Evolutionary conservation across 2,888 invertebrate genomes (phyloP), one percentile per base, ranked within the genome.

Genomic region (Macrosoma leucophasiata): DNA sequence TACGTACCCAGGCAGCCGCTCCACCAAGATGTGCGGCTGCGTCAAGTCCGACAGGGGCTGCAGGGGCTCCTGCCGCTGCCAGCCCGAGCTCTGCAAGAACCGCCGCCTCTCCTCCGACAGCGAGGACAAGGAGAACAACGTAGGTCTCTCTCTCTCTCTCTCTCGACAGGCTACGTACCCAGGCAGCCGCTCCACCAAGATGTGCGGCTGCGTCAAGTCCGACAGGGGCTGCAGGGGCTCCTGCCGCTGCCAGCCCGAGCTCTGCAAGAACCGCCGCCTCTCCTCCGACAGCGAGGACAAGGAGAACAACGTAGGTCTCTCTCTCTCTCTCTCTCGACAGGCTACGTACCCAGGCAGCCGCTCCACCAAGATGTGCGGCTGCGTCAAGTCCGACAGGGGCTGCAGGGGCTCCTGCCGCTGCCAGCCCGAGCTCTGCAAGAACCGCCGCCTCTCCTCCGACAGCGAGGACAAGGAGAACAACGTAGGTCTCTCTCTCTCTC

Each of bases 291-390:
- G 58, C 28, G 78, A 81, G 3, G 79, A 81, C 21, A 82, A 82
- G 55, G 82, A 82, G 55, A 63, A 81, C 35, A 37, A 51, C 12
- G 59, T 62, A 7, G 43, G 48, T 39, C 9, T 5, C 3, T 7
- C 17, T 17, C 4, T 5, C 4, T 81, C 76, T 9, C n/a, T n/a
- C n/a, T n/a, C n/a, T n/a, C n/a, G n/a, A n/a, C n/a, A n/a, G n/a
- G n/a, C n/a, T n/a, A 61, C 71, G 0, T 91, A 90, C 46, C 87
- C 88, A 56, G 87, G 87, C 2, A 76, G 77, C 26, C 90, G 90
- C 54, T 60, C 72, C 36, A 85, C 79, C 17, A 82, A 85, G 52
- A 55, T 86, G 30, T 91, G 91, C 62, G 81, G 87, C 10, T 91
- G 90, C 43, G 77, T 85, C 3, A 89, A 88, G 65, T 54, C 77